Percentiles rank a stretch among this genome's conserved stretches.
These are phyloP conservation scores for Agapostemon virescens DNA, from an alignment of 2,888 invertebrate genomes.

Conservation along the genomic window DNA sequence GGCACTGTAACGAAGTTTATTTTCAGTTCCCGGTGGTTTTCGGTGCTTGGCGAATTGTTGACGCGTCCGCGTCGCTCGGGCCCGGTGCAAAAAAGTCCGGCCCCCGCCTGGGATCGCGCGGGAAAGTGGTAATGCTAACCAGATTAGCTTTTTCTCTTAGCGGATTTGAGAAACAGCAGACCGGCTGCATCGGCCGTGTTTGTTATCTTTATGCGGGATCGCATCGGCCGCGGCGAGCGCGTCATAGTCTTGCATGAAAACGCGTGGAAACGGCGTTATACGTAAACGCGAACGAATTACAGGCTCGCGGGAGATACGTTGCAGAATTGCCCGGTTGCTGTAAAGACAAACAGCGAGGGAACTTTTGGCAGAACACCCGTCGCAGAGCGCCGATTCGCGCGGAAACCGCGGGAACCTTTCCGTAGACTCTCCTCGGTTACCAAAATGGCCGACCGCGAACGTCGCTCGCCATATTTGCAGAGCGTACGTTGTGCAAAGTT, in stretches of 20 bases:
- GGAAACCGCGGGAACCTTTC: background rate
- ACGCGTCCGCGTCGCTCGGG: slow-evolving; percentile 7
- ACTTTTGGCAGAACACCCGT: slow-evolving; percentile 21
- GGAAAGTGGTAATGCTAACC: slow-evolving; percentile 60
- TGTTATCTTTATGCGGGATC: slow-evolving; percentile 72
- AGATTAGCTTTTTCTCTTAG: slow-evolving; percentile 65
- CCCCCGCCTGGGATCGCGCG: slow-evolving; percentile 13
- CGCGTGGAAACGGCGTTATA: slow-evolving; percentile 55
- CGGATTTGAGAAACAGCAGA: slow-evolving; percentile 68
- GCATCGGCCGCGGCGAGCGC: slow-evolving; percentile 58
- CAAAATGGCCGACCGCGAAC: background rate
- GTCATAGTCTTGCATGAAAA: slow-evolving; percentile 60
- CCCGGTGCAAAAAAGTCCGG: slow-evolving; percentile 24
- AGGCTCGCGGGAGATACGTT: slow-evolving; percentile 71
- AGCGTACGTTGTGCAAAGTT: background rate
- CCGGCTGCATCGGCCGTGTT: slow-evolving; percentile 65
- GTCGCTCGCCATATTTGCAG: background rate
- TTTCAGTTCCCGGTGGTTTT: slow-evolving; percentile 15
- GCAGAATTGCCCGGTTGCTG: slow-evolving; percentile 68
- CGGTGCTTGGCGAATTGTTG: slow-evolving; percentile 23
- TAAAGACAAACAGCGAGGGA: slow-evolving; percentile 55
- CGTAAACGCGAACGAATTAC: slow-evolving; percentile 73
- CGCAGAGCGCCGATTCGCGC: background rate
- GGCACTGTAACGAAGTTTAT: background rate
- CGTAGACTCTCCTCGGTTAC: background rate